A percentile compares a stretch with the other conserved stretches of the same genome.
Conservation (phyloP, 2,797 vertebrate species). For the Falco rusticolus region DNA sequence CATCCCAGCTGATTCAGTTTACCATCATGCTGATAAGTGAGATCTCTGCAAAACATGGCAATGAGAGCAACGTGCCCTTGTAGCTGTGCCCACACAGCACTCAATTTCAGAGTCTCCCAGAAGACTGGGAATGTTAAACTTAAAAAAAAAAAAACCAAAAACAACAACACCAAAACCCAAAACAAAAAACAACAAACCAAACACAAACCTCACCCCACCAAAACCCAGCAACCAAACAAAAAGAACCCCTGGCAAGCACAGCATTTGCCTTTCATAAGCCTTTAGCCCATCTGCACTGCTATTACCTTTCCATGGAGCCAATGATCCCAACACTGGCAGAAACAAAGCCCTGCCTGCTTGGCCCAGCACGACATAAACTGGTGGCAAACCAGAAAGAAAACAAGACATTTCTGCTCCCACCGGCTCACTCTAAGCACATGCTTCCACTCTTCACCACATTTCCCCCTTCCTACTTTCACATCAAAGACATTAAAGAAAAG, state of each 20-base stretch:
- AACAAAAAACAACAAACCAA: no score
- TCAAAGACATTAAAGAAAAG: not conserved
- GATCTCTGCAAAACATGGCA: not conserved
- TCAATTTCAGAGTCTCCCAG: not conserved
- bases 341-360: not conserved
- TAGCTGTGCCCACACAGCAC: not conserved
- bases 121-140: not conserved
- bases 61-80: rapidly evolving
- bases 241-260: not conserved
- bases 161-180: not conserved
- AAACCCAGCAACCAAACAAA: not conserved
- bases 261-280: not conserved
- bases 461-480: not conserved
- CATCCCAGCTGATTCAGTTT: not conserved
- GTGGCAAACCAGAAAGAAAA: not conserved
- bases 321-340: not conserved
- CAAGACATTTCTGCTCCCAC: not conserved
- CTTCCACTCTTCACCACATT: not conserved
- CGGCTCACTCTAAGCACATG: not conserved
- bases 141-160: rapidly evolving
- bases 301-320: not conserved
- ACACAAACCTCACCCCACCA: not conserved
- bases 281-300: not conserved
- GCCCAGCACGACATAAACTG: rapidly evolving
- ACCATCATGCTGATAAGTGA: not conserved